These are phyloP conservation scores for Tetranychus piercei DNA, from an alignment of 2,888 invertebrate species.

Conservation along the genomic window DNA sequence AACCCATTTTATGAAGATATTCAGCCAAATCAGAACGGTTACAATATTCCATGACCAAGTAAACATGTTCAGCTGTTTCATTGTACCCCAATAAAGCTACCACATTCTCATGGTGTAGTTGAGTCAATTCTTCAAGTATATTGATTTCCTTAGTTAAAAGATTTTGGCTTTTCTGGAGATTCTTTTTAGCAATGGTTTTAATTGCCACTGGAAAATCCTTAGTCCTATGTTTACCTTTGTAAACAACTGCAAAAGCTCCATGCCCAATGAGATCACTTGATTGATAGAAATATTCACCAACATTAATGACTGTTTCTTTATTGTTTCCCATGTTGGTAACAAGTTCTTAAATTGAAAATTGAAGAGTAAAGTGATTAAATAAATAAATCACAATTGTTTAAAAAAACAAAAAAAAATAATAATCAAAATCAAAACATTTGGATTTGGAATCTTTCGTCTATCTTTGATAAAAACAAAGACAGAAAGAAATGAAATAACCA, in stretches of 20 bases:
- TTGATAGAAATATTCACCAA: slow-evolving; percentile 92
- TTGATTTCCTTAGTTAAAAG: slow-evolving; percentile 95
- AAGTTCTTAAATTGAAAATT: background rate
- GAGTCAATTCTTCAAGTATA: slow-evolving; percentile 76
- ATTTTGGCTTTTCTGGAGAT: slow-evolving; percentile 87
- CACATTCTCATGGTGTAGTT: slow-evolving; percentile 93
- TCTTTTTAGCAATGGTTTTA: slow-evolving; percentile 94
- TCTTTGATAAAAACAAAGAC: too few relatives aligned
- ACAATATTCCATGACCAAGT: slow-evolving; percentile 98
- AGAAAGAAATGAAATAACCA: too few relatives aligned
- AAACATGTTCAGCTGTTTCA: slow-evolving; percentile 84
- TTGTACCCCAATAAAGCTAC: slow-evolving; percentile 93
- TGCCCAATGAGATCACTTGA: slow-evolving; percentile 94
- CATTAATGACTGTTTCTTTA: background rate
- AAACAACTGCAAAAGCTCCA: slow-evolving; percentile 98
- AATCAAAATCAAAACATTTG: too few relatives aligned
- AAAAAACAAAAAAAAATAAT: too few relatives aligned
- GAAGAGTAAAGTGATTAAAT: background rate
- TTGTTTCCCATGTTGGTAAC: background rate
- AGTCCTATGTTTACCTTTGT: slow-evolving; percentile 82
- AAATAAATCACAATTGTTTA: background rate
- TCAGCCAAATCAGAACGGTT: slow-evolving; percentile 98
- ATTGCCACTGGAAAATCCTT: slow-evolving; percentile 75
- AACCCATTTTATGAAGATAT: slow-evolving; percentile 79
- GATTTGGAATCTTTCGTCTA: too few relatives aligned